Base-by-base conservation (phyloP, 2,113 vertebrate species). In the Nymphicus hollandicus region DNA sequence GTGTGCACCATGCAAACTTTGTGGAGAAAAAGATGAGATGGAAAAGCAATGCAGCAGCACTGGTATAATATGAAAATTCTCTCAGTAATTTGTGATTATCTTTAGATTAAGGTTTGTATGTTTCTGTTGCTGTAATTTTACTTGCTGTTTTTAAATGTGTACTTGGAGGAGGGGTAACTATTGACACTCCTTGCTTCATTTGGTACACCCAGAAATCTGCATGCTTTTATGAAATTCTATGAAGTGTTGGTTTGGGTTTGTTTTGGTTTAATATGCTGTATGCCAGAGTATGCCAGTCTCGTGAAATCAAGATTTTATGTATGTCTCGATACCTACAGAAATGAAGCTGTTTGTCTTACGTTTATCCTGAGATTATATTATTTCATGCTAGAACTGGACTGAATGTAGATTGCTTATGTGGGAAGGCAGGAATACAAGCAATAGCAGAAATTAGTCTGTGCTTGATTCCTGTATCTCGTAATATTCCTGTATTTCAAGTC, bases 161-260 rank as follows among this genome's bases (percentile, higher is more conserved):
- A 8, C n/a, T 92, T 65, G 83, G 73, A 66, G 77, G 70, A 88
- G 70, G 52, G 61, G 73, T 65, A 66, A 43, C 16, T 93, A 91
- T 88, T 91, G 56, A 47, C 63, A 70, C 33, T 96, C 94, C 16
- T 83, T 85, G 33, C 78, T 96, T 77, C 66, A 65, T 92, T 95
- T 37, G 9, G 10, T 91, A 46, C 23, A 76, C 24, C 35, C 68
- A 78, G 77, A 92, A 71, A 64, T 60, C 37, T 92, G 41, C 70
- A 73, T 89, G 74, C 41, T 66, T 28, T 46, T 37, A 46, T 85
- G 20, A 52, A 81, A 77, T 94, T 74, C 37, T 79, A 1, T 82
- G 66, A 64, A 86, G 63, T n/a, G 39, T 49, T 79, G 69, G 2
- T 19, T 85, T 86, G 24, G 13, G 33, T 58, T 58, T 58, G 23